Conservation (phyloP, 2,113 vertebrate genomes). For the Prochilodus magdalenae region DNA sequence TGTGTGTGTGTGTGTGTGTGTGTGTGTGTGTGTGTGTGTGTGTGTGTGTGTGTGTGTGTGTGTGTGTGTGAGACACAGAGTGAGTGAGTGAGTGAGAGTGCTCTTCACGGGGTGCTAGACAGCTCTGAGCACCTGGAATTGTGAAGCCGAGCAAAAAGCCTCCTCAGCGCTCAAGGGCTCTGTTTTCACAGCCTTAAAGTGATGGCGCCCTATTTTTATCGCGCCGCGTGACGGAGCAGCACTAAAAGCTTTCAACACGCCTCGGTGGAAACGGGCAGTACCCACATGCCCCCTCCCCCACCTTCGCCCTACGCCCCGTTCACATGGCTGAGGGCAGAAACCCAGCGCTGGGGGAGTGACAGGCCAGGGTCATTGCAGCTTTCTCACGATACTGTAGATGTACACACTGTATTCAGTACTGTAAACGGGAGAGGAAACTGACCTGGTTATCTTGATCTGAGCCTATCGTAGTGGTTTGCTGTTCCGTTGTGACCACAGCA, state of each 20-base stretch:
- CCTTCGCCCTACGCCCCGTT: neutral
- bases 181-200: slow-evolving; percentile 90
- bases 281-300: slow-evolving; percentile 24
- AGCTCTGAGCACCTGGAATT: slow-evolving; percentile 93
- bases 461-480: neutral
- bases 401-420: neutral
- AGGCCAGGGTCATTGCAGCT: neutral
- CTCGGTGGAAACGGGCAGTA: slow-evolving; percentile 59
- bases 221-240: slow-evolving; percentile 53
- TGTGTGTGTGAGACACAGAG: too few species aligned
- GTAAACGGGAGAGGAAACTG: neutral
- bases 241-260: slow-evolving; percentile 63
- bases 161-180: slow-evolving; percentile 83
- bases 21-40: too few species aligned
- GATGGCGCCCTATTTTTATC: slow-evolving; percentile 82
- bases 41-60: slow-evolving; percentile 72
- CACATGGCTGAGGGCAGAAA: neutral
- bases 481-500: neutral
- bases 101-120: slow-evolving; percentile 88
- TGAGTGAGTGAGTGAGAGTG: slow-evolving; percentile 78
- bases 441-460: neutral
- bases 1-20: slow-evolving; percentile 72
- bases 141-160: slow-evolving; percentile 86
- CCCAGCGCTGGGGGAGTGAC: neutral
- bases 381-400: neutral